Base-by-base conservation (phyloP, 2,888 invertebrate genomes). In the Balanococcus diminutus region DNA sequence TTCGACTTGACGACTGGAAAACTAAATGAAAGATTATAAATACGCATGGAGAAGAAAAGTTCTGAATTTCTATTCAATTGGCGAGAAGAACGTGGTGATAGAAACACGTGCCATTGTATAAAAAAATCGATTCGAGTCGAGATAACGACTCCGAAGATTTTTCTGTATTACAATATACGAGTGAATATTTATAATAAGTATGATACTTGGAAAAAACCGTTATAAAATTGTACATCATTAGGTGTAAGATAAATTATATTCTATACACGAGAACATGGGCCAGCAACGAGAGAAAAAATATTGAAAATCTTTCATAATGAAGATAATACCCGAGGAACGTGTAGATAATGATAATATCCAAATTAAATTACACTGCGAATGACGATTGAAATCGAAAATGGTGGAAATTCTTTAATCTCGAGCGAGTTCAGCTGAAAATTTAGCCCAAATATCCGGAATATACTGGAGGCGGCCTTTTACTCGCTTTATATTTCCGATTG, bases 341-440 rank as follows among this genome's bases (percentile, higher is more conserved):
- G 67, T 28, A 31, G 67, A 28, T 67, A 51, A 51, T 51, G 51
- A 51, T 51, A 67, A 67, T 67, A 67, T 67, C 67, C 67, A 67
- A 67, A 67, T 67, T 28, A 67, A 25, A 67, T 67, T 67, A 75
- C 25, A 32, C 75, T 2, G 2, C 75, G 32, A n/a, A 75, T 31
- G 75, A 31, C 36, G n/a, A 32, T 75, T 31, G 32, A 32, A 75
- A 75, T n/a, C 9, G n/a, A 32, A 32, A 14, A 75, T 75, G 28
- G 22, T 14, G 67, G 36, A 75, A 75, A 32, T 75, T 32, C 28
- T 32, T 36, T 11, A 75, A 32, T 32, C 14, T 56, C 25, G 16
- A 9, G 14, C 14, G 75, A 75, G 36, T 75, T 75, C 75, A 51
- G 51, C 19, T 19, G 51, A 51, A 51, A 51, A 51, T 51, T 51